These are phyloP conservation scores for Cyaniris semiargus DNA, from an alignment of 2,888 invertebrate species.

Conservation along the genomic window DNA sequence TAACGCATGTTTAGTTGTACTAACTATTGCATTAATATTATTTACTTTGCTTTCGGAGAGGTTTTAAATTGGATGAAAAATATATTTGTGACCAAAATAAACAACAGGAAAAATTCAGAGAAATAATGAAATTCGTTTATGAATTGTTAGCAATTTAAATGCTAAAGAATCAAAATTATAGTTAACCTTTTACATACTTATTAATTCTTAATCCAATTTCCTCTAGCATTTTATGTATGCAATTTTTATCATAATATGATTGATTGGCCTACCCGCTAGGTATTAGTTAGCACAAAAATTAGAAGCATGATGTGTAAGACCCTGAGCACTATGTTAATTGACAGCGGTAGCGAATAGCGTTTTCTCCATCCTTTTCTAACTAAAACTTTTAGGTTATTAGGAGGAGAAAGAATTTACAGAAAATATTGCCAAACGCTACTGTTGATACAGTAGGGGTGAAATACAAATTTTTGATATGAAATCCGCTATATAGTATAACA, in stretches of 20 bases:
- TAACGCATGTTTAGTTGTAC: background rate
- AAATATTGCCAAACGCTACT: background rate
- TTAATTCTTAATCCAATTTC: background rate
- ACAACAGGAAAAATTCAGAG: background rate
- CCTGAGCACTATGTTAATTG: background rate
- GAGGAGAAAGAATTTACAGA: background rate
- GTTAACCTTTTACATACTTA: background rate
- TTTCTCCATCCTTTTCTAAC: background rate
- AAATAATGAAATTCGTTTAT: background rate
- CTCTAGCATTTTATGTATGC: background rate
- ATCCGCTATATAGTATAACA: constrained; percentile 7
- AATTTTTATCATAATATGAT: background rate
- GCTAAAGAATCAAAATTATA: background rate
- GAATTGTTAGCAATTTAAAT: background rate
- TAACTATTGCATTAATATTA: background rate
- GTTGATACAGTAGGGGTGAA: background rate
- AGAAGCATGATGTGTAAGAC: background rate
- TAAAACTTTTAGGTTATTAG: too few species aligned
- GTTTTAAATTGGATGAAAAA: constrained; percentile 10
- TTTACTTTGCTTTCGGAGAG: background rate
- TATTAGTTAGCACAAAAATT: constrained; percentile 24
- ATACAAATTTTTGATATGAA: background rate
- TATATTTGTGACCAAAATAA: background rate
- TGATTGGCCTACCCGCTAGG: background rate
- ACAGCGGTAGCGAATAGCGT: constrained; percentile 3